Evolutionary conservation across 2,797 vertebrate genomes (phyloP).

Genomic region (Oryzias dopingdopingensis): DNA sequence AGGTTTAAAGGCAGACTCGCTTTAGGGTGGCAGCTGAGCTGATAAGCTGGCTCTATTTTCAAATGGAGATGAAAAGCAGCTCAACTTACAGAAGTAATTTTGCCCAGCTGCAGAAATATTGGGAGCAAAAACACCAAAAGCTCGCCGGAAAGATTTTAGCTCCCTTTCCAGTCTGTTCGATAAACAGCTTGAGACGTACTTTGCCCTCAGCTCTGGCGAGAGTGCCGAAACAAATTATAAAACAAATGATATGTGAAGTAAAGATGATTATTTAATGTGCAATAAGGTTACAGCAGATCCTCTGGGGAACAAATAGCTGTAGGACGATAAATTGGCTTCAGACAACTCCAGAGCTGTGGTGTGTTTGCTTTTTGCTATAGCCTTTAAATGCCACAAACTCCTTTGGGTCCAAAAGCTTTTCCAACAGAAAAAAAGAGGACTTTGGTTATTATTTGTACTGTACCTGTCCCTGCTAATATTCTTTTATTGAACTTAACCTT

Average conservation of each 20-base stretch:
- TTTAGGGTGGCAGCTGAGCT: background rate
- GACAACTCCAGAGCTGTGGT: constrained; percentile 1
- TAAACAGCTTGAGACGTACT: constrained; percentile 35
- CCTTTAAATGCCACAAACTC: constrained; percentile 32
- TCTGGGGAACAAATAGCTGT: constrained; percentile 36
- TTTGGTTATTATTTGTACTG: constrained; percentile 9
- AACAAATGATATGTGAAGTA: constrained; percentile 48
- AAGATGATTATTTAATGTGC: constrained; percentile 40
- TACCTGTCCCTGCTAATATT: constrained; percentile 3
- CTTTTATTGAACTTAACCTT: constrained; percentile 1
- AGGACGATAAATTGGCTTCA: constrained; percentile 41
- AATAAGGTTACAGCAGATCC: constrained; percentile 36
- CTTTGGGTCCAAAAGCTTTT: constrained; percentile 7
- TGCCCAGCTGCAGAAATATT: constrained; percentile 13
- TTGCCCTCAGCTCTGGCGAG: constrained; percentile 29
- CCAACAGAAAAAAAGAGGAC: background rate
- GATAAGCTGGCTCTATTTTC: background rate
- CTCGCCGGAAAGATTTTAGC: constrained; percentile 27
- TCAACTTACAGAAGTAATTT: background rate
- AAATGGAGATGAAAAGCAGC: constrained; percentile 8
- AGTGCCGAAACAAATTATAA: constrained; percentile 43
- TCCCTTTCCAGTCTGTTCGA: constrained; percentile 25
- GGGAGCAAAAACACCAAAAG: constrained; percentile 30
- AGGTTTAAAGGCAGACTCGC: background rate
- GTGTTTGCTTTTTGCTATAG: constrained; percentile 24